Percentiles rank a stretch among this genome's conserved stretches.
Conservation (phyloP, 2,113 vertebrate species). For the Romanogobio albipinnatus region DNA sequence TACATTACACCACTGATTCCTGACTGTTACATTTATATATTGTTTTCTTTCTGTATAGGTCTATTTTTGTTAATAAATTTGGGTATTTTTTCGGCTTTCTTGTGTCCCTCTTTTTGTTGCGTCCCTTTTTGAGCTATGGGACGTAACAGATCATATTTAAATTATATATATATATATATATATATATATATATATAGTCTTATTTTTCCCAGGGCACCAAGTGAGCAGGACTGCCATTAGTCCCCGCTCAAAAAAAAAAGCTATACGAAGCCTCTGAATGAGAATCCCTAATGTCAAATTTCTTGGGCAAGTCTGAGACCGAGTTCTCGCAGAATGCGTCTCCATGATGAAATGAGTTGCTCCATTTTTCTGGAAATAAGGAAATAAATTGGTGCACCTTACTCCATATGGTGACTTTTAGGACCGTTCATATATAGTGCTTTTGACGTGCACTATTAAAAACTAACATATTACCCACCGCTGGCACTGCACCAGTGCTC, state of each 20-base stretch:
- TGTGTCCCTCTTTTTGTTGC: too few relatives aligned
- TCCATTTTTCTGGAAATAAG: constrained; percentile 19
- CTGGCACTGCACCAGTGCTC: constrained; percentile 64
- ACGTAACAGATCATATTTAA: too few relatives aligned
- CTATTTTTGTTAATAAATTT: too few relatives aligned
- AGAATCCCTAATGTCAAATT: constrained; percentile 6
- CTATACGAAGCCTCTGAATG: background rate
- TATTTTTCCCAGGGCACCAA: too few relatives aligned
- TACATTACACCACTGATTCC: too few relatives aligned
- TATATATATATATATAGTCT: background rate
- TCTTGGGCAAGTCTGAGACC: constrained; percentile 5
- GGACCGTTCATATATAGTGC: constrained; percentile 52
- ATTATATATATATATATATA: background rate
- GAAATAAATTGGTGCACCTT: constrained; percentile 58
- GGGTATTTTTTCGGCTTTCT: too few relatives aligned
- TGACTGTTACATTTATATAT: too few relatives aligned
- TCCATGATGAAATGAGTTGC: constrained; percentile 24
- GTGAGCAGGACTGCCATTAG: background rate
- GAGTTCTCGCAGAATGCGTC: background rate
- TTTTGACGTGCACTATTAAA: constrained; percentile 67
- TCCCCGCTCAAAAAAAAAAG: background rate
- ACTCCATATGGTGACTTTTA: constrained; percentile 67
- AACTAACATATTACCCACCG: constrained; percentile 55
- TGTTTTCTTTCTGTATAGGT: too few relatives aligned
- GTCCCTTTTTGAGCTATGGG: too few relatives aligned